Base-by-base conservation (phyloP, 2,888 invertebrate genomes). In the Nomada lathburiana region DNA sequence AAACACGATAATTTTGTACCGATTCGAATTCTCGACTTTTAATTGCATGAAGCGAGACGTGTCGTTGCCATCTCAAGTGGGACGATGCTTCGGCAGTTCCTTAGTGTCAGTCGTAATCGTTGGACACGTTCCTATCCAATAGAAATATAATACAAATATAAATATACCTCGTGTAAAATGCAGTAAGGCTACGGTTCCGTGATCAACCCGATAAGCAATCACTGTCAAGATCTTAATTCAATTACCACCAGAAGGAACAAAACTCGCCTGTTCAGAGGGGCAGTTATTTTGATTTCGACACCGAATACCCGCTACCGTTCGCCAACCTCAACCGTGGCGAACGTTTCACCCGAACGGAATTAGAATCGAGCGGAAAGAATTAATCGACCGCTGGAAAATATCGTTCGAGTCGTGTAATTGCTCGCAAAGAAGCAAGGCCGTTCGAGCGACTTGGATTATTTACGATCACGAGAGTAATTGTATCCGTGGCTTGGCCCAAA, bases 401-500 rank as follows among this genome's bases (percentile, higher is more conserved):
- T 13, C 59, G 57, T 26, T 74, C 57, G 1, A 23, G 18, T 50
- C 64, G 80, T 72, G 73, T 74, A 83, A 83, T 83, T 76, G 80
- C 69, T 83, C 83, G 68, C 67, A 65, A 76, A 57, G 76, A 62
- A 71, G 53, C 73, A 44, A 53, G 68, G 65, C 23, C 68, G 50
- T 63, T 57, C 64, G 73, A 70, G 62, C 57, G 23, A 69, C 23
- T 60, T 26, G 65, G 74, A 77, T 80, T 76, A 77, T 82, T 84
- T 73, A 68, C 80, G 80, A 69, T 53, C 74, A 16, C 59, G 47
- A 29, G 20, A 69, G 57, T 80, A 85, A 82, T 85, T 80, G 80
- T 86, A 83, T 75, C 77, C 83, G 71, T 67, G 47, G 67, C 65
- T 74, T 60, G 68, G 76, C 72, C 78, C 64, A 85, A 68, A 79